These are phyloP conservation scores for Sakesphorus luctuosus DNA, from an alignment of 2,113 vertebrate species.

Conservation along the genomic window DNA sequence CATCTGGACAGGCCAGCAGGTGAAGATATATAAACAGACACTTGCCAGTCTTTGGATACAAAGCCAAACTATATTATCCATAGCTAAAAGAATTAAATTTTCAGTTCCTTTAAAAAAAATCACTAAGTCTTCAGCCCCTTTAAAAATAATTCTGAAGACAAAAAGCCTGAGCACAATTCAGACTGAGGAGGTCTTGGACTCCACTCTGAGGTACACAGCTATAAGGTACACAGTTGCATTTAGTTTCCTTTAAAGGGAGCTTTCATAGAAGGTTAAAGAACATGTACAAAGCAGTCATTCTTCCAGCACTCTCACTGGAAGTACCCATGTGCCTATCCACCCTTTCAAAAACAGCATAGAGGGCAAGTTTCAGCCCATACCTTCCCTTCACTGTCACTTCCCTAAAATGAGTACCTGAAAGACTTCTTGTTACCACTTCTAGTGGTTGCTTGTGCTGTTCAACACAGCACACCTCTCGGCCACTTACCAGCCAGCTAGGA, in stretches of 20 bases:
- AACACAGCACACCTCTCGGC: not conserved
- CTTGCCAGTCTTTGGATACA: not conserved
- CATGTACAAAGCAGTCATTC: not conserved
- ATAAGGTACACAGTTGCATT: slow-evolving; percentile 20
- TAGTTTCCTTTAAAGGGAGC: slow-evolving; percentile 52
- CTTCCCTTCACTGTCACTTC: not conserved
- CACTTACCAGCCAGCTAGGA: slow-evolving; percentile 4
- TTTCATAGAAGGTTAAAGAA: slow-evolving; percentile 63
- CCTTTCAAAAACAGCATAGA: not conserved
- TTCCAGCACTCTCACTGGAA: not conserved
- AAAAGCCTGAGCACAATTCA: not conserved
- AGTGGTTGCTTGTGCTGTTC: not conserved
- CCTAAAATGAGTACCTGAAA: not conserved
- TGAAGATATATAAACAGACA: not conserved
- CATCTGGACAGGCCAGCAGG: not conserved
- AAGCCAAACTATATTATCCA: not conserved
- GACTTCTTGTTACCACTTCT: not conserved
- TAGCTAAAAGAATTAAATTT: not conserved
- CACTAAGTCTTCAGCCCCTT: not conserved
- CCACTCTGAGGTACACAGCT: not conserved
- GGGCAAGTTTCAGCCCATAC: not conserved
- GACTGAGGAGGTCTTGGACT: not conserved
- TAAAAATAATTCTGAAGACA: not conserved
- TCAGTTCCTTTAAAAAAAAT: not conserved
- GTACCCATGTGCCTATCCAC: not conserved